Evolutionary conservation across 2,888 invertebrate species (phyloP), one percentile per base, ranked within the genome.

Genomic region (Nomada fabriciana): DNA sequence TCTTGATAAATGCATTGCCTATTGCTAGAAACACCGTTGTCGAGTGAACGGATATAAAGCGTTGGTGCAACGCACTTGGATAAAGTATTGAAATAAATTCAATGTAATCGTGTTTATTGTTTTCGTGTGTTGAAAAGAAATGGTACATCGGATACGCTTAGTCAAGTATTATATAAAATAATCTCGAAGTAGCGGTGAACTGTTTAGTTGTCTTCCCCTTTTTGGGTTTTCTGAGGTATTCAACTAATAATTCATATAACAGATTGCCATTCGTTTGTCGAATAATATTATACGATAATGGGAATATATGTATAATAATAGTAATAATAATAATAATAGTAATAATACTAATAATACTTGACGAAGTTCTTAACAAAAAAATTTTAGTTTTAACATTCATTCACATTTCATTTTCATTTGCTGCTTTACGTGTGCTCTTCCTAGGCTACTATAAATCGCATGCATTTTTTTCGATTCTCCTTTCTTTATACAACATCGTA

Each of bases 381-480:
- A 61, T 61, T 80, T 93, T 91, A 92, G 90, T 92, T 92, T 84
- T 91, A 91, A 91, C 91, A 92, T 83, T 90, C 90, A 92, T 91
- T 89, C 91, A 91, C 91, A 91, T 89, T 92, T 93, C 91, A 92
- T 89, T 93, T 91, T 94, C 90, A 93, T 94, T 94, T 94, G 93
- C 94, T 86, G 93, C 94, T 94, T 94, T 93, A 89, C 90, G 91
- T 93, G 93, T 93, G 93, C 93, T 92, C 84, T 86, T 80, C 82
- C 81, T 87, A 83, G 79, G 81, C 81, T 88, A 81, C 80, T 83
- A 79, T 85, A 71, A 78, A 79, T 71, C 76, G 89, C 89, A 89
- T 90, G 89, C 80, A 23, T 75, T 78, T 82, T 72, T 80, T 65
- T 43, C 67, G 52, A 20, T 74, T 74, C 43, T 73, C 15, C 53